Evolutionary conservation across 2,797 vertebrate species (phyloP).

Genomic region (Poeciliopsis infans): DNA sequence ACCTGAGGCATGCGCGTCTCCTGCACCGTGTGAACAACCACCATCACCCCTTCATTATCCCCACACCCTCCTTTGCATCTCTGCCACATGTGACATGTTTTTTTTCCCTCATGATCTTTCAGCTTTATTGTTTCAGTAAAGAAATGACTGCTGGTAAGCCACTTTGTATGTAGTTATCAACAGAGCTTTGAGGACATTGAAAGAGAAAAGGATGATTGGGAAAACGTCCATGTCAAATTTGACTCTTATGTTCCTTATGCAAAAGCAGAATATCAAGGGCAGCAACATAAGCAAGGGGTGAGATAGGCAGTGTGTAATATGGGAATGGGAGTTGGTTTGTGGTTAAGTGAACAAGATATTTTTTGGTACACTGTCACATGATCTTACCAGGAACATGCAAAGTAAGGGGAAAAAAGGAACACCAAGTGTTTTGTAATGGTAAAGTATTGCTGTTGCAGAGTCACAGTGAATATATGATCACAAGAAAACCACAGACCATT

Average conservation of each 20-base stretch:
- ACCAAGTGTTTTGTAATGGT: conserved; percentile 40
- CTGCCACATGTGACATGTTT: conserved; percentile 59
- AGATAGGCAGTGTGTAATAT: conserved; percentile 14
- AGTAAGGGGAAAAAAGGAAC: conserved; percentile 26
- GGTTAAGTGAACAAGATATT: conserved; percentile 41
- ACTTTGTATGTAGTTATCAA: conserved; percentile 81
- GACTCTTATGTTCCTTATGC: conserved; percentile 21
- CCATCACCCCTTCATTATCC: conserved; percentile 36
- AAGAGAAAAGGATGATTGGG: conserved; percentile 69
- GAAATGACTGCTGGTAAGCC: conserved; percentile 68
- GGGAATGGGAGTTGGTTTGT: conserved; percentile 25
- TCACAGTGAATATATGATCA: conserved; percentile 61
- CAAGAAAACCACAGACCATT: conserved; percentile 38
- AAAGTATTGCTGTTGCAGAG: conserved; percentile 43
- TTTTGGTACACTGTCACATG: conserved; percentile 56
- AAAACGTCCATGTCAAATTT: conserved; percentile 67
- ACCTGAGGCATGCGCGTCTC: conserved; percentile 47
- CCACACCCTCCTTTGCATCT: conserved; percentile 48
- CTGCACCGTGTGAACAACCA: conserved; percentile 57
- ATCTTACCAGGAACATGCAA: conserved; percentile 49
- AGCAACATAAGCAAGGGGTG: conserved; percentile 12
- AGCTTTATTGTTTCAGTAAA: conserved; percentile 79
- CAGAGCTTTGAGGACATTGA: conserved; percentile 67
- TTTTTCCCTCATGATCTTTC: conserved; percentile 47
- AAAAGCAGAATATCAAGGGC: too few species aligned